Percentiles rank a stretch among this genome's conserved stretches.
These are phyloP conservation scores for Acanthornis magna DNA, from an alignment of 2,797 vertebrate species.

Conservation along the genomic window DNA sequence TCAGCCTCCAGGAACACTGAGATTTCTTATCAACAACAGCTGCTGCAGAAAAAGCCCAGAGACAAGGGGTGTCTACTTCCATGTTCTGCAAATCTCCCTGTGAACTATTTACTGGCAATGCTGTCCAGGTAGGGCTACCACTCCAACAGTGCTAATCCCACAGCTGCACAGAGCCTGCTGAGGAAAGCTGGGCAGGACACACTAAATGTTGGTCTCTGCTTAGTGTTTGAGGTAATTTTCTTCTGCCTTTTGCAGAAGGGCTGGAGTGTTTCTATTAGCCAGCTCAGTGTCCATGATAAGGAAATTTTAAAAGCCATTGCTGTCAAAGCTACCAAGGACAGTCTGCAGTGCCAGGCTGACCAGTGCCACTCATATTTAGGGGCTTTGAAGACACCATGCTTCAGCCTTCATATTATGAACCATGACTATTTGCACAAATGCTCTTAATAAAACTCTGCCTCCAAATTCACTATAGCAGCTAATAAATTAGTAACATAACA, in stretches of 20 bases:
- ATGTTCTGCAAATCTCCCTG: neutral
- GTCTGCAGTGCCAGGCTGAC: neutral
- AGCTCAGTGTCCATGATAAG: neutral
- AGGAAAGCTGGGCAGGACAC: neutral
- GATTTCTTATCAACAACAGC: neutral
- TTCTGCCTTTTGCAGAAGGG: neutral
- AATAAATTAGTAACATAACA: slow-evolving; percentile 25
- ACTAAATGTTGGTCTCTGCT: neutral
- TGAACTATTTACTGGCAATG: neutral
- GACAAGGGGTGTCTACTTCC: neutral
- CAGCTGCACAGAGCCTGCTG: neutral
- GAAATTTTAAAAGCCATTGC: neutral
- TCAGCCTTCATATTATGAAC: neutral
- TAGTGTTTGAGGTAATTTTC: neutral
- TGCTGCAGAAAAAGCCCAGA: neutral
- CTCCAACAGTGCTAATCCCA: neutral
- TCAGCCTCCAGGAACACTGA: neutral
- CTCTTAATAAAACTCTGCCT: slow-evolving; percentile 10
- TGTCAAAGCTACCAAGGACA: neutral
- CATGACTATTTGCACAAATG: slow-evolving; percentile 16
- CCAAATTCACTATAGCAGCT: slow-evolving; percentile 9
- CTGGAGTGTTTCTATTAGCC: neutral
- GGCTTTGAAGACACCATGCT: neutral
- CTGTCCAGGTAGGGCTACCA: neutral
- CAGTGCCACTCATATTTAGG: neutral